Conservation (phyloP, 2,113 vertebrate genomes). For the Dermatemys mawii region DNA sequence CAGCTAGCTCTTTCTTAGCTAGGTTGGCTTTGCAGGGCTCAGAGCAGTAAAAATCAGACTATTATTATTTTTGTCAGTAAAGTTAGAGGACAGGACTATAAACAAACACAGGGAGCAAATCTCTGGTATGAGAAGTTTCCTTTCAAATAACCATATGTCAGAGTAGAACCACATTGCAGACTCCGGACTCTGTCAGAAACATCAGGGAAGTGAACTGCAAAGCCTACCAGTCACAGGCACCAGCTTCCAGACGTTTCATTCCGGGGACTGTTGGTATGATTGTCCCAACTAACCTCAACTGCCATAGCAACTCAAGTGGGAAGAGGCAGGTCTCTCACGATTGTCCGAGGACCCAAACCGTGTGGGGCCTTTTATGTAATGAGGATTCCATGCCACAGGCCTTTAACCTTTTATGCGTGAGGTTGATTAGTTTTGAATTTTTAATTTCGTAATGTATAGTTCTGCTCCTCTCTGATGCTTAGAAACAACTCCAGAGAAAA, state of each 20-base stretch:
- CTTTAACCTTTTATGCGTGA: not conserved
- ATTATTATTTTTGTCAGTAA: not conserved
- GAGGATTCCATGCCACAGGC: not conserved
- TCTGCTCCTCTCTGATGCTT: not conserved
- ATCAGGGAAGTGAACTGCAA: not conserved
- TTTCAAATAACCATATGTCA: not conserved
- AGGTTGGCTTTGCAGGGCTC: not conserved
- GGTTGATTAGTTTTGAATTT: not conserved
- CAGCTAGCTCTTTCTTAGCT: not conserved
- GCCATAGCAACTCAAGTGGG: not conserved
- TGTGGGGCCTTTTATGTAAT: not conserved
- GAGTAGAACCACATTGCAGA: not conserved
- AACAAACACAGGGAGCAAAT: not conserved
- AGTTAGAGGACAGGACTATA: not conserved
- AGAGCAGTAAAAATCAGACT: not conserved
- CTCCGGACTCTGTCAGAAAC: not conserved
- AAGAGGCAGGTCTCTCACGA: not conserved
- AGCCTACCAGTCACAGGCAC: not conserved
- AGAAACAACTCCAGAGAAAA: not conserved
- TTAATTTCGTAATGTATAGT: not conserved
- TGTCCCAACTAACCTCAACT: not conserved
- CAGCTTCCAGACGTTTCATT: not conserved
- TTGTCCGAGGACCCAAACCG: not conserved
- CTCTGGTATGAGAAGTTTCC: not conserved
- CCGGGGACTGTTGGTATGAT: not conserved